Conservation (phyloP, 2,797 vertebrate genomes). For the Hypotaenidia philippensis region DNA sequence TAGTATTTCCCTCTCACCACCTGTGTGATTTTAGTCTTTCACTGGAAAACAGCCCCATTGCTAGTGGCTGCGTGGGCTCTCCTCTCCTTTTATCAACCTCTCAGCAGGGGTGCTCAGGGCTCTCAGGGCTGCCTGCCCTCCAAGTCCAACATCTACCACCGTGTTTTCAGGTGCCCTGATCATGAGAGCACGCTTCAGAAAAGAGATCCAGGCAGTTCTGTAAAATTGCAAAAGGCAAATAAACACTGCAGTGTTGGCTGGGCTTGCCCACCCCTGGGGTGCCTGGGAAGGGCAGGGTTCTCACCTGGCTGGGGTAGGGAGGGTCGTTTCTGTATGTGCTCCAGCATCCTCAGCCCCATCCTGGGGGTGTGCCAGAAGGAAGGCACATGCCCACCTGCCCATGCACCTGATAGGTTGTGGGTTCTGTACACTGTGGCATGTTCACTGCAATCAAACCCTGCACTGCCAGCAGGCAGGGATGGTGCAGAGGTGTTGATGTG, state of each 20-base stretch:
- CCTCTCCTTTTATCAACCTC: not conserved
- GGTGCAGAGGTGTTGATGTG: accelerated
- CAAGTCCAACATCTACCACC: not conserved
- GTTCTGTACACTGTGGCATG: accelerated
- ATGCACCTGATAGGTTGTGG: not conserved
- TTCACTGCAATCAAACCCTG: not conserved
- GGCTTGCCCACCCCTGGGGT: not conserved
- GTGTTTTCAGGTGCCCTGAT: not conserved
- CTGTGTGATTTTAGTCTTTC: not conserved
- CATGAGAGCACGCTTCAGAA: not conserved
- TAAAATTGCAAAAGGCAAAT: not conserved
- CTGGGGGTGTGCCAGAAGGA: not conserved
- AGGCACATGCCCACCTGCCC: accelerated
- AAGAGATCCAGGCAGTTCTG: not conserved
- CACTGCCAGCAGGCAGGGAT: not conserved
- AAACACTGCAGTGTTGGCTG: not conserved
- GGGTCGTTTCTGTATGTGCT: not conserved
- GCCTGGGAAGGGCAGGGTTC: not conserved
- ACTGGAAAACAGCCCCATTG: not conserved
- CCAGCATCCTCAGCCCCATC: not conserved
- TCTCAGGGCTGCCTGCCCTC: not conserved
- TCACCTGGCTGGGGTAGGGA: not conserved
- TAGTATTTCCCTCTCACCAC: not conserved
- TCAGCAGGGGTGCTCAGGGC: not conserved
- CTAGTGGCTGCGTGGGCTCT: not conserved